Percentiles rank a stretch among this genome's conserved stretches.
These are phyloP conservation scores for Microtus oregoni DNA, from an alignment of 2,113 vertebrate genomes.

Conservation along the genomic window DNA sequence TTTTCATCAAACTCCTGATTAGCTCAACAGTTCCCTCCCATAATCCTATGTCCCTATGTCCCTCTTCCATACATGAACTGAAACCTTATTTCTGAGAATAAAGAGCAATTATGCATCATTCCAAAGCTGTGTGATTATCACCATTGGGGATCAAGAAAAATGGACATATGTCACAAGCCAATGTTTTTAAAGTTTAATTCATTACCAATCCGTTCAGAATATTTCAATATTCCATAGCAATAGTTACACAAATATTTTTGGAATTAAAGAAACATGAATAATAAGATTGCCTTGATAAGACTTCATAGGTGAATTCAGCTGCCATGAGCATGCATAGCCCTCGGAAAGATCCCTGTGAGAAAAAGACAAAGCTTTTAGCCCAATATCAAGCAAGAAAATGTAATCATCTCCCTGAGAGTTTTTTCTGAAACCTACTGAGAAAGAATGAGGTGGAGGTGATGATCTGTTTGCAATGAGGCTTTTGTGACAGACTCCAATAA, in stretches of 20 bases:
- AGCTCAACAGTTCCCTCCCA: not conserved
- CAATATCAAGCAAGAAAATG: not conserved
- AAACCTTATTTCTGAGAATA: not conserved
- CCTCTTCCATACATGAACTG: not conserved
- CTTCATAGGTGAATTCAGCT: not conserved
- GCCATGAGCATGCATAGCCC: not conserved
- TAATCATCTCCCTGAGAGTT: not conserved
- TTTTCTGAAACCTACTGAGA: not conserved
- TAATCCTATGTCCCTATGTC: too few relatives aligned
- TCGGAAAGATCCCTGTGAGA: not conserved
- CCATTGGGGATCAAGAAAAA: not conserved
- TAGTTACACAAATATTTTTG: not conserved
- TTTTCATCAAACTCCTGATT: not conserved
- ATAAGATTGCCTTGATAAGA: not conserved
- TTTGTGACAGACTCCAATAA: not conserved
- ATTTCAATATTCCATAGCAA: not conserved
- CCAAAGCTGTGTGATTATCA: not conserved
- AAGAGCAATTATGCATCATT: not conserved
- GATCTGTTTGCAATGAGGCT: not conserved
- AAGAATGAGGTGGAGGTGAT: not conserved
- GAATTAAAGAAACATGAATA: not conserved
- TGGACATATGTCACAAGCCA: not conserved
- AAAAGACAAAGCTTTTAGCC: not conserved
- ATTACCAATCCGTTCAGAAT: not conserved
- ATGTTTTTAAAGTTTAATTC: not conserved